Conservation (phyloP, 1,140 invertebrate species). For the Myzus persicae region DNA sequence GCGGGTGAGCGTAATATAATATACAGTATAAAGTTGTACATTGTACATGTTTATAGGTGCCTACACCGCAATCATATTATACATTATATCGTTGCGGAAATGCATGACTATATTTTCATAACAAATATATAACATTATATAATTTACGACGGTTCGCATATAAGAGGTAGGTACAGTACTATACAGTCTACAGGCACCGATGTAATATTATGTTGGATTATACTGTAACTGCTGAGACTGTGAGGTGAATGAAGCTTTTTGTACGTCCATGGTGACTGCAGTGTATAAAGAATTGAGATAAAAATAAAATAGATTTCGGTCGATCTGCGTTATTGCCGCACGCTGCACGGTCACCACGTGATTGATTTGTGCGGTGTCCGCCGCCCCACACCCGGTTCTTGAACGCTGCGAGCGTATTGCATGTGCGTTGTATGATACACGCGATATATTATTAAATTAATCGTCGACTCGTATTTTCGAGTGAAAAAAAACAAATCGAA, state of each 20-base stretch:
- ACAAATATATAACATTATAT: background rate
- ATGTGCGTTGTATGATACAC: background rate
- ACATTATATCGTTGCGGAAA: background rate
- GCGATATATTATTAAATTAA: constrained; percentile 29
- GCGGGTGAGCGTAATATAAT: background rate
- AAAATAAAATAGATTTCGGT: background rate
- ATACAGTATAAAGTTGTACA: background rate
- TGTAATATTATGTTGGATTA: background rate
- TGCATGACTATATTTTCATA: background rate
- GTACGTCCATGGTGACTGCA: background rate
- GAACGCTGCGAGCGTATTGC: background rate
- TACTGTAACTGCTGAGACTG: background rate
- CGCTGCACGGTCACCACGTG: background rate
- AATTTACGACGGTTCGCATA: no score
- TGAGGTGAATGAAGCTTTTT: background rate
- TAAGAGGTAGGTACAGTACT: no score
- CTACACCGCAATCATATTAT: background rate
- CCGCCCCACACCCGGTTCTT: background rate
- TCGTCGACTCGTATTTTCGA: background rate
- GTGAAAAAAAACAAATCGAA: background rate
- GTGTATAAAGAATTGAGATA: background rate
- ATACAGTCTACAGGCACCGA: no score
- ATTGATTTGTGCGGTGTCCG: background rate
- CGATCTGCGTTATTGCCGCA: background rate
- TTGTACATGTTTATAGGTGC: background rate